Conservation (phyloP, 2,888 invertebrate genomes). For the Adelphocoris suturalis region DNA sequence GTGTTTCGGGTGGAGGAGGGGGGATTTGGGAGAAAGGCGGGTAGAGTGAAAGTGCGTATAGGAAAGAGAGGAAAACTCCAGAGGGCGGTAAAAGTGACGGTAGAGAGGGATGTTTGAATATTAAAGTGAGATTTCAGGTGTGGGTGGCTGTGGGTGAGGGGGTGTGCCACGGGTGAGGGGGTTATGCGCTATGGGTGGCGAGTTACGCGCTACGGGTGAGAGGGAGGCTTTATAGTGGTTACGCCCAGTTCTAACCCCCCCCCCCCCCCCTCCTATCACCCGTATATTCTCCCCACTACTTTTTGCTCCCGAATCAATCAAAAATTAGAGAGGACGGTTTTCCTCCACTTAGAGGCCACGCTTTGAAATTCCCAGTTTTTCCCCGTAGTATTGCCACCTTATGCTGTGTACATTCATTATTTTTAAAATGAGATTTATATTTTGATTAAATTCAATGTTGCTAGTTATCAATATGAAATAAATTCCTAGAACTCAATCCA, state of each 20-base stretch:
- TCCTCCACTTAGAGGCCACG: not conserved
- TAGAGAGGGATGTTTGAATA: conserved; percentile 73
- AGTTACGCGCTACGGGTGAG: not conserved
- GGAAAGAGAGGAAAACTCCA: conserved; percentile 46
- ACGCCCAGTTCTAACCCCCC: conserved; percentile 50
- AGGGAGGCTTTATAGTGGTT: conserved; percentile 54
- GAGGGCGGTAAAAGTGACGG: conserved; percentile 53
- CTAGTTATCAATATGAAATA: too few relatives aligned
- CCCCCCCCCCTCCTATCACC: conserved; percentile 11
- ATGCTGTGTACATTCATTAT: too few relatives aligned
- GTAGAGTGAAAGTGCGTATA: not conserved
- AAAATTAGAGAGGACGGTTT: conserved; percentile 53
- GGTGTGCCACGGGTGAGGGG: not conserved
- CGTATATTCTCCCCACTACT: conserved; percentile 25
- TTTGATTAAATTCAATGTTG: too few relatives aligned
- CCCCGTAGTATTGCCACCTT: too few relatives aligned
- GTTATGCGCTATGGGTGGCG: conserved; percentile 20
- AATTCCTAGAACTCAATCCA: too few relatives aligned
- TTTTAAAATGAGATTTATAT: too few relatives aligned
- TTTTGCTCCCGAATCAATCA: conserved; percentile 60
- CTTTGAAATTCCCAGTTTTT: not conserved
- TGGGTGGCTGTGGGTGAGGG: conserved; percentile 14
- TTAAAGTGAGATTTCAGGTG: conserved; percentile 72
- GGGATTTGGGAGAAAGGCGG: not conserved
- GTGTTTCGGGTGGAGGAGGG: not conserved